Conservation (phyloP, 2,797 vertebrate species). For the Sebastes trivittatus region DNA sequence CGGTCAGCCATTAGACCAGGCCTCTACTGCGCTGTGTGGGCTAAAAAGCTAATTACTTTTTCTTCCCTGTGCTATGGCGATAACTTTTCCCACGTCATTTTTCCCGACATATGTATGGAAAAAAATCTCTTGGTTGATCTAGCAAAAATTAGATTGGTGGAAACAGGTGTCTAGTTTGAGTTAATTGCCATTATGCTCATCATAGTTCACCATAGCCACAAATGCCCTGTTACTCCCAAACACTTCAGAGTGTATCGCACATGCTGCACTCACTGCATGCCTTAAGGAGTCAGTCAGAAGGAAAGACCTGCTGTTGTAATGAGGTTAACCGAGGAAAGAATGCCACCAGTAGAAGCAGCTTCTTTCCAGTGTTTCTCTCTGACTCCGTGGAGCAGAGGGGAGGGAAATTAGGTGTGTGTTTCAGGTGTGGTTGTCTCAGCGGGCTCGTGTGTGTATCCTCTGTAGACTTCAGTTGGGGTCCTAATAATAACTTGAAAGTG, state of each 20-base stretch:
- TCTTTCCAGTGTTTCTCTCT: slow-evolving; percentile 63
- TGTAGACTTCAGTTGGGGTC: slow-evolving; percentile 79
- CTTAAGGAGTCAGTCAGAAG: slow-evolving; percentile 39
- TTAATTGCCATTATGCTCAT: slow-evolving; percentile 41
- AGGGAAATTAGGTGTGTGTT: slow-evolving; percentile 81
- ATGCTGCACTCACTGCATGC: slow-evolving; percentile 9
- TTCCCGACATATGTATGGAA: slow-evolving; percentile 38
- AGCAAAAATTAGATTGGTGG: slow-evolving; percentile 34
- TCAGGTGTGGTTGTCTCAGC: slow-evolving; percentile 81
- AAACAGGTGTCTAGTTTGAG: slow-evolving; percentile 30
- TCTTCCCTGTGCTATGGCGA: slow-evolving; percentile 35
- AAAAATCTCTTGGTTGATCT: slow-evolving; percentile 39
- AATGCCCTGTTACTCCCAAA: slow-evolving; percentile 24
- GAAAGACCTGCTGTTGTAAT: slow-evolving; percentile 59
- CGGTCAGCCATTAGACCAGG: slow-evolving; percentile 69
- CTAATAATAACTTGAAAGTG: slow-evolving; percentile 90
- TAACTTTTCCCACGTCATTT: slow-evolving; percentile 57
- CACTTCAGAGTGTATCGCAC: slow-evolving; percentile 16
- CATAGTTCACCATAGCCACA: slow-evolving; percentile 20
- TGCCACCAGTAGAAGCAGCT: slow-evolving; percentile 69
- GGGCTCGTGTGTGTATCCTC: slow-evolving; percentile 73
- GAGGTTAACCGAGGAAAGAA: slow-evolving; percentile 71
- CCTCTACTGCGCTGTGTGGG: slow-evolving; percentile 61
- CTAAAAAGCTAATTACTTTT: slow-evolving; percentile 71
- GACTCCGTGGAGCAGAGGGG: slow-evolving; percentile 74